Conservation (phyloP, 1,140 invertebrate species). For the Pachyrhynchus sulphureomaculatus region DNA sequence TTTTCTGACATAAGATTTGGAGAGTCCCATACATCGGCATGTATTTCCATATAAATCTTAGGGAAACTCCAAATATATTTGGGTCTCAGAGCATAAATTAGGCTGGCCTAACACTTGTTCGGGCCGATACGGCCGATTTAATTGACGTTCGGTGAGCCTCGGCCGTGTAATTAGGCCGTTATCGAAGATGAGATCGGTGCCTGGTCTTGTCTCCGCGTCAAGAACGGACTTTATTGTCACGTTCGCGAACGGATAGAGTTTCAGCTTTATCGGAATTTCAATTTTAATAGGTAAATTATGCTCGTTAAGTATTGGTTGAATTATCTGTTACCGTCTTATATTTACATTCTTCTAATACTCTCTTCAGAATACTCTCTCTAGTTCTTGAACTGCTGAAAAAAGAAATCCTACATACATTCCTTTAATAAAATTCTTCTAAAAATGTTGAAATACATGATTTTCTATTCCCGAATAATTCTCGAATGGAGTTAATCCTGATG, state of each 20-base stretch:
- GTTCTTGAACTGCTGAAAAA: too few species aligned
- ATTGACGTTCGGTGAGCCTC: conserved; percentile 37
- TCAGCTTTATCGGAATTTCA: conserved; percentile 23
- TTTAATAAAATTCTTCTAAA: too few species aligned
- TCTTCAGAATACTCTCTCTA: too few species aligned
- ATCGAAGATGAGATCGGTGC: conserved; percentile 37
- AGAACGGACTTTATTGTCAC: conserved; percentile 31
- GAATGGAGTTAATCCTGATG: too few species aligned
- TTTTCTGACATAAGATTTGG: too few species aligned
- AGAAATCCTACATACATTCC: too few species aligned
- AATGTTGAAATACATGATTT: too few species aligned
- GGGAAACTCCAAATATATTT: conserved; percentile 16
- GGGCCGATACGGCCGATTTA: conserved; percentile 28
- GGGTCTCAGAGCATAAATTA: conserved; percentile 22
- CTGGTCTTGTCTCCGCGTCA: conserved; percentile 28
- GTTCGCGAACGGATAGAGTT: conserved; percentile 24
- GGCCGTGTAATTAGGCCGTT: conserved; percentile 42
- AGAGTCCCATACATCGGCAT: too few species aligned
- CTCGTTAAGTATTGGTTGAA: conserved; percentile 12
- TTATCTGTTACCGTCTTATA: too few species aligned
- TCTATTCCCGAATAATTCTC: too few species aligned
- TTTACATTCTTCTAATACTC: too few species aligned
- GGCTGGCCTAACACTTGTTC: conserved; percentile 29
- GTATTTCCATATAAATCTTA: conserved; percentile 1
- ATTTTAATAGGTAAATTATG: conserved; percentile 12